A percentile compares a stretch with the other conserved stretches of the same genome.
phyloP scores from a whole-genome alignment of 2,888 invertebrate genomes.

The Tetrapedia diversipes region DNA sequence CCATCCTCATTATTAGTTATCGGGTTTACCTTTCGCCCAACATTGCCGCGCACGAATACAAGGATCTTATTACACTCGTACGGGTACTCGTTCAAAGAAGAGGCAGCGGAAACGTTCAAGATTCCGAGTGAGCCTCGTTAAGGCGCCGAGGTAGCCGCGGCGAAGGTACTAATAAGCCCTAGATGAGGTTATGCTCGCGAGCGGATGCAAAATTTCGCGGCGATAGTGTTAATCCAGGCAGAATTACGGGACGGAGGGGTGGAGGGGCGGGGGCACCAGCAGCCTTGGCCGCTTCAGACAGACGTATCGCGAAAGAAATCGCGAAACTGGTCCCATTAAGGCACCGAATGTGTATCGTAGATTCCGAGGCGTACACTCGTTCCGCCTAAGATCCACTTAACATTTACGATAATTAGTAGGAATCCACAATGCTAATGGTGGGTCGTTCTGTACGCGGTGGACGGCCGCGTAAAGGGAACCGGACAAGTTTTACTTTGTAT shows the following conservation, averaged over 20 bases:
- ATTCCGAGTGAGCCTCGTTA: too few species aligned
- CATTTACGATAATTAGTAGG: conserved; percentile 67
- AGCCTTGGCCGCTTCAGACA: too few species aligned
- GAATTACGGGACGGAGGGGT: conserved; percentile 45
- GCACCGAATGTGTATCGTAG: conserved; percentile 45
- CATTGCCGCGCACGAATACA: too few species aligned
- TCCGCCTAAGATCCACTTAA: conserved; percentile 63
- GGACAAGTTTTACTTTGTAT: conserved; percentile 30
- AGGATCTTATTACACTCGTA: too few species aligned
- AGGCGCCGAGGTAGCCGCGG: too few species aligned
- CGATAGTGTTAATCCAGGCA: conserved; percentile 23
- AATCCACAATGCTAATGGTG: conserved; percentile 57
- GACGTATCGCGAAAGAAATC: conserved; percentile 59
- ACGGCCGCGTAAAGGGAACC: background rate
- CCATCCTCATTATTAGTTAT: too few species aligned
- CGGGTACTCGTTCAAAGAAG: too few species aligned
- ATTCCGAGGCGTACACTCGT: conserved; percentile 24
- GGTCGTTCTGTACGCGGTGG: conserved; percentile 5
- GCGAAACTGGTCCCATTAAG: conserved; percentile 63
- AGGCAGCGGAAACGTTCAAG: too few species aligned
- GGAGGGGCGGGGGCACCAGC: too few species aligned
- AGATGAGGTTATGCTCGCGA: background rate
- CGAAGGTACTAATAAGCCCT: background rate
- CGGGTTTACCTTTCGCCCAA: too few species aligned
- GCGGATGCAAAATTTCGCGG: conserved; percentile 32